Conservation (phyloP, 2,797 vertebrate species). For the Tiaroga cobitis region DNA sequence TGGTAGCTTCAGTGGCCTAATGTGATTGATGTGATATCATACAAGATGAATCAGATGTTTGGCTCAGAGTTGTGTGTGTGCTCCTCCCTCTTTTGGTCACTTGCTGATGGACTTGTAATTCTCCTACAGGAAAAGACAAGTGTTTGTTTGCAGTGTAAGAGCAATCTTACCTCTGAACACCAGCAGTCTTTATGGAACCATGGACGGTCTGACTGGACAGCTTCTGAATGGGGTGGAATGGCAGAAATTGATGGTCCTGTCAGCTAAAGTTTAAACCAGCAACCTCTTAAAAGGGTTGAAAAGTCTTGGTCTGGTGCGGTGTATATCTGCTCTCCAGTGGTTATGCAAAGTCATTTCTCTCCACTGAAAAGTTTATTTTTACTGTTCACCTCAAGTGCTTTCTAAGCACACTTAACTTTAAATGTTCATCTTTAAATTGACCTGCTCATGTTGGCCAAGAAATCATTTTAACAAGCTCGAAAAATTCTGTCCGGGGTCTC, state of each 20-base stretch:
- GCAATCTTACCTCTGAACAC: conserved; percentile 48
- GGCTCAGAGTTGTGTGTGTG: not conserved
- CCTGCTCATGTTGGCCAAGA: conserved; percentile 25
- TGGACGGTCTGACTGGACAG: conserved; percentile 31
- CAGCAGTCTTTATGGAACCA: conserved; percentile 26
- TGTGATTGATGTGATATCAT: not conserved
- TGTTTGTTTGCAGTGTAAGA: conserved; percentile 44
- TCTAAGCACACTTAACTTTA: conserved; percentile 32
- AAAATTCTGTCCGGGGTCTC: conserved; percentile 63
- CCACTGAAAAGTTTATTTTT: conserved; percentile 28
- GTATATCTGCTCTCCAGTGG: conserved; percentile 19
- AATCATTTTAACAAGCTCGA: conserved; percentile 25
- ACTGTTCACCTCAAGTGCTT: conserved; percentile 22
- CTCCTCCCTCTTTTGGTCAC: not conserved
- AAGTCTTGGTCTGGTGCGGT: conserved; percentile 41
- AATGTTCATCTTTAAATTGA: conserved; percentile 67
- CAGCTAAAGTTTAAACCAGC: conserved; percentile 54
- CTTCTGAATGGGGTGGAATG: conserved; percentile 36
- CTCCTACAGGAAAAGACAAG: conserved; percentile 52
- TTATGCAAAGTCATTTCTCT: conserved; percentile 31
- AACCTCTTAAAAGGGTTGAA: conserved; percentile 43
- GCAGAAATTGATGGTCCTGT: conserved; percentile 57
- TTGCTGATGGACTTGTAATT: conserved; percentile 39
- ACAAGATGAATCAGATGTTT: not conserved
- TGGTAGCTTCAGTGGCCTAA: not conserved